Percentiles rank a stretch among this genome's conserved stretches.
phyloP scores from a whole-genome alignment of 2,888 invertebrate species.

The Andrena fulva region DNA sequence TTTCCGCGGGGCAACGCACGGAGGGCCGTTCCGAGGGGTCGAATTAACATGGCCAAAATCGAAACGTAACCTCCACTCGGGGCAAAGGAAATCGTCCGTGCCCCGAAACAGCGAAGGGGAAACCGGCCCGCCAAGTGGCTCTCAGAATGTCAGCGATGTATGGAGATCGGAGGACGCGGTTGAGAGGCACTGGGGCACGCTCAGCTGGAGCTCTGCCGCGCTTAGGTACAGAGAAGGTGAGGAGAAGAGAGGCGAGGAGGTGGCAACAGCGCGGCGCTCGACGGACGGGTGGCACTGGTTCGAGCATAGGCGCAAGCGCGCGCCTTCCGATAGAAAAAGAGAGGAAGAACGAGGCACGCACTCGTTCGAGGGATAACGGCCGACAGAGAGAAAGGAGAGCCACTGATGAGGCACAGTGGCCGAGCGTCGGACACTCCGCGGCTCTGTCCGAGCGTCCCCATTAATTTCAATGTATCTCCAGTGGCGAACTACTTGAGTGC shows the following conservation, averaged over 20 bases:
- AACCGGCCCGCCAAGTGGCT: slow-evolving; percentile 38
- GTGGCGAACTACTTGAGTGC: neutral
- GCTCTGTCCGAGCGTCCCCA: neutral
- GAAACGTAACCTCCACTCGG: neutral
- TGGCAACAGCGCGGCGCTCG: slow-evolving; percentile 81
- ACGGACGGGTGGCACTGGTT: slow-evolving; percentile 76
- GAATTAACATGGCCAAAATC: slow-evolving; percentile 31
- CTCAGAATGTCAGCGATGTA: neutral
- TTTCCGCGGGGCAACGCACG: neutral
- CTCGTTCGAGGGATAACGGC: slow-evolving; percentile 20
- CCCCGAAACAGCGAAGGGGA: slow-evolving; percentile 14
- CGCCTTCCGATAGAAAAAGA: slow-evolving; percentile 51
- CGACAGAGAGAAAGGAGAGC: slow-evolving; percentile 50
- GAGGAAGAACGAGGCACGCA: slow-evolving; percentile 49
- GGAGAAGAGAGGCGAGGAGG: slow-evolving; percentile 74
- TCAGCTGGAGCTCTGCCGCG: slow-evolving; percentile 77
- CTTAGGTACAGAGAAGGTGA: slow-evolving; percentile 61
- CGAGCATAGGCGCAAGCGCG: slow-evolving; percentile 61
- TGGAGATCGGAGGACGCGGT: slow-evolving; percentile 31
- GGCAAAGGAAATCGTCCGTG: slow-evolving; percentile 7
- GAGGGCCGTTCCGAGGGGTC: neutral
- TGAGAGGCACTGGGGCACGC: slow-evolving; percentile 76
- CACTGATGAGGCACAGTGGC: neutral
- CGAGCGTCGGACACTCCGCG: neutral
- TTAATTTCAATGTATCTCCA: slow-evolving; percentile 1